Evolutionary conservation across 1,140 invertebrate genomes (phyloP), one percentile per base, ranked within the genome.

Genomic region (Aphis craccivora): DNA sequence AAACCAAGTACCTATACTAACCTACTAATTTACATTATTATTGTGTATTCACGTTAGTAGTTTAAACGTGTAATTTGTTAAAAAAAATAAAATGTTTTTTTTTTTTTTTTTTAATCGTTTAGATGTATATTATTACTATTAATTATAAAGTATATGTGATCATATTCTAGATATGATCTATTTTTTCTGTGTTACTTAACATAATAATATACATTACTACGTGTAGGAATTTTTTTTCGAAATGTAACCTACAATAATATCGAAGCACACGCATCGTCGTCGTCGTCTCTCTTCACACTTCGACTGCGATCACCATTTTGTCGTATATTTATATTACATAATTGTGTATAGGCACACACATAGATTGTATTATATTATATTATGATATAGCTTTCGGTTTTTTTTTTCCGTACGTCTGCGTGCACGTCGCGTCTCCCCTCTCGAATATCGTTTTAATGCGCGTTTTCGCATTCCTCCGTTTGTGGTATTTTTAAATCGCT

Each of bases 51-150:
- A 48, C 81, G 35, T 81, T 84, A 43, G 48, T 93, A 86, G n/a
- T 67, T 90, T 67, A 23, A 43, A 60, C n/a, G 30, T 90, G 30
- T 90, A 90, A 43, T 43, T 8, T 67, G 35, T 89, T 37, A 51
- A 55, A 53, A 48, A 22, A 89, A 89, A 89, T n/a, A 37, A 40
- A 37, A 37, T 40, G n/a, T 89, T 89, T 89, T 53, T 88, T 43
- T 84, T 9, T 9, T 20, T 40, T n/a, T 87, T 87, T 48, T 87
- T 87, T 48, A 92, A 48, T 81, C 51, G 40, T 81, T 48, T 92
- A 92, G 67, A 81, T 51, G n/a, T 83, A 89, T 92, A 92, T 81
- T 91, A 91, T 48, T 76, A 90, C 23, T 81, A 81, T 92, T 81
- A 48, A 81, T 48, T 92, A 83, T 92, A 20, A 55, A 81, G 60